Base-by-base conservation (phyloP, 2,888 invertebrate genomes). In the Volucella inflata region DNA sequence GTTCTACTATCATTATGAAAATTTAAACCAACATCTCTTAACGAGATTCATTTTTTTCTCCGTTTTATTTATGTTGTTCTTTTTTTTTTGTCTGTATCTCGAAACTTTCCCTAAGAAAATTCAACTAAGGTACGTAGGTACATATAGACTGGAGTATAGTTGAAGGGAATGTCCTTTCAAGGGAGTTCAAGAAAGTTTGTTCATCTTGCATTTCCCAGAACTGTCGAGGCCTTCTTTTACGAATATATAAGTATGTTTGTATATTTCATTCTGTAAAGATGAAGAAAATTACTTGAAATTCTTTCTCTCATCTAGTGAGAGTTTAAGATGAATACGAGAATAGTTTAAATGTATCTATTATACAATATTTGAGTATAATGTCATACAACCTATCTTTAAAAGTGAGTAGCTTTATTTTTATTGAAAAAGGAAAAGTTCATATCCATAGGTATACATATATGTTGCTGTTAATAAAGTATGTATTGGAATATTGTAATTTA, bases 1-100 rank as follows among this genome's bases (percentile, higher is more conserved):
- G 62, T 50, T 59, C 64, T 70, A 64, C 55, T 70, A 70, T 78
- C 60, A 78, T 78, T 78, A 78, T 70, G 62, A 78, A 70, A 78
- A 78, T 78, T 78, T 71, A 64, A 78, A 62, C 53, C 70, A 51
- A 62, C 60, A 68, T 60, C 42, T 62, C 48, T 68, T 62, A 70
- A 38, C 36, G 51, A 67, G 2, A 17, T 44, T 67, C 50, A 38
- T 67, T 51, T 36, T n/a, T 40, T 62, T 55, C 62, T 53, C 30
- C 30, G 30, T 30, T 30, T 30, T 30, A 30, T 30, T 30, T 30
- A 30, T 30, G n/a, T 30, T 30, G 0, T 1, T 21, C 6, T 30
- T 30, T 30, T 30, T 30, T 30, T 30, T 6, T 21, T 1, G 4
- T 30, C 30, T 30, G 4, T 30, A 30, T 64, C 71, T 16, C 6